These are phyloP conservation scores for Actias luna DNA, from an alignment of 2,888 invertebrate genomes.

Conservation along the genomic window DNA sequence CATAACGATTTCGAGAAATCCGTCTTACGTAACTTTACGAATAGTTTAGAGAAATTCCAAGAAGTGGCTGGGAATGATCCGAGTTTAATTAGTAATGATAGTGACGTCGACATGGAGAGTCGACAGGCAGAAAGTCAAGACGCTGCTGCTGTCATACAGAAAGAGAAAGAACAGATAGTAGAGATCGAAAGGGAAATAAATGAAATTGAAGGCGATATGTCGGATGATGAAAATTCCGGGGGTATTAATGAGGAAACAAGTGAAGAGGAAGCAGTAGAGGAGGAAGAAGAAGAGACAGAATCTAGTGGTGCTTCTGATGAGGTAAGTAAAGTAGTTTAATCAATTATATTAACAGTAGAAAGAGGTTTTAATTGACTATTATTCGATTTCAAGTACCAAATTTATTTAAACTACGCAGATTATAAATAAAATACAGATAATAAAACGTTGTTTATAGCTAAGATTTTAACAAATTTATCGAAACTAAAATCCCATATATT, in stretches of 20 bases:
- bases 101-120: slow-evolving; percentile 57
- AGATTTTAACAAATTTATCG: not conserved
- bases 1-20: slow-evolving; percentile 57
- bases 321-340: slow-evolving; percentile 23
- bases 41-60: slow-evolving; percentile 46
- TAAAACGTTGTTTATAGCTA: not conserved
- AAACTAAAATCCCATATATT: not conserved
- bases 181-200: slow-evolving; percentile 73
- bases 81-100: slow-evolving; percentile 69
- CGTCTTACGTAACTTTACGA: slow-evolving; percentile 53
- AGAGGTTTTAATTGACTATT: too few species aligned
- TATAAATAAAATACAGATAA: too few species aligned
- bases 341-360: not conserved
- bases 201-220: slow-evolving; percentile 69
- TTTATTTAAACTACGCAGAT: too few species aligned
- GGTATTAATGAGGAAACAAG: slow-evolving; percentile 24
- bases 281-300: slow-evolving; percentile 26
- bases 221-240: slow-evolving; percentile 38
- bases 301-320: slow-evolving; percentile 30
- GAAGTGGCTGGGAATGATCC: slow-evolving; percentile 37
- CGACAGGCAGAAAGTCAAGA: slow-evolving; percentile 28
- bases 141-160: slow-evolving; percentile 50
- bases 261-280: slow-evolving; percentile 28
- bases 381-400: too few species aligned
- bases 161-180: slow-evolving; percentile 65